Evolutionary conservation across 2,888 invertebrate genomes (phyloP), one percentile per base, ranked within the genome.

Genomic region (Scaptomyza flava): DNA sequence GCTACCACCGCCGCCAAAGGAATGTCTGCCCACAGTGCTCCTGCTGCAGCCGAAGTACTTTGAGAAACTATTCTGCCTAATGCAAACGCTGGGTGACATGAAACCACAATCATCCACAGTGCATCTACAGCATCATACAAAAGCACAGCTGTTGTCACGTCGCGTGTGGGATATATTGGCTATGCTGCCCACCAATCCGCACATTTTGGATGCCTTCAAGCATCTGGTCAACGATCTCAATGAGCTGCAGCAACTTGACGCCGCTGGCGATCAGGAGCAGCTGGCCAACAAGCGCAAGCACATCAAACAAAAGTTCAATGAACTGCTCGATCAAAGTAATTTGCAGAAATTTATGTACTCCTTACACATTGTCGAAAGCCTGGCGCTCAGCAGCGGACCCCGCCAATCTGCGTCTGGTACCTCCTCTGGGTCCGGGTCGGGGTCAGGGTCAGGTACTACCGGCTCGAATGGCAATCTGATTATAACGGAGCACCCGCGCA

Each of bases 271-370:
- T 14, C 84, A 87, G 56, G 90, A 91, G 34, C 90, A 89, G n/a
- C 68, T 88, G 38, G 83, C 82, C 47, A 78, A 81, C n/a, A 90
- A 90, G 62, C 90, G 87, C n/a, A 92, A 91, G 36, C 83, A 89
- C 30, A 90, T 91, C 33, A 91, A 91, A 59, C 89, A 90, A 56
- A 91, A 90, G 75, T 81, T 97, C 48, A 94, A 95, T 20, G 96
- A 96, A 78, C 92, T 98, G 1, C 93, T 98, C 11, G 96, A 98
- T 92, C 96, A 98, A 0, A 95, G 95, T 31, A 97, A 97, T 90
- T 96, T 98, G 0, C 98, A 98, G 92, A 98, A 98, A 90, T 94
- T 98, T 56, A 98, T 98, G 97, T 98, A 98, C 91, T 97, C 97
- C 0, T 92, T 98, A 67, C 98, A 98, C 91, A 98, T 98, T 75